Evolutionary conservation across 1,140 invertebrate genomes (phyloP), one percentile per base, ranked within the genome.

Genomic region (Carposina sasakii): DNA sequence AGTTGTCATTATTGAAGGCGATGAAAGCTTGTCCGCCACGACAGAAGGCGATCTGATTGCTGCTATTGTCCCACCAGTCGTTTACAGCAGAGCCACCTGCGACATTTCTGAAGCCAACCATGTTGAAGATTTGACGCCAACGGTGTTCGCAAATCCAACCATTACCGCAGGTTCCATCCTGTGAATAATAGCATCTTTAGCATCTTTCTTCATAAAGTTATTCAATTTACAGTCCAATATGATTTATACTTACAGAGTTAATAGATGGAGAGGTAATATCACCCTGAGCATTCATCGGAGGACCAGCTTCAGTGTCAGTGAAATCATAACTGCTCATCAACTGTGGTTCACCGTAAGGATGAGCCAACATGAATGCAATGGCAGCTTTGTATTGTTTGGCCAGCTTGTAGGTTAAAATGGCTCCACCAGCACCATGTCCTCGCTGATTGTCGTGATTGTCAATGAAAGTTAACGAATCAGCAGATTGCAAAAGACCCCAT

Each of bases 131-230:
- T 66, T 92, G 89, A 3, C 89, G 79, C 94, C 94, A 96, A 16
- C 94, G 88, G 75, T 97, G 95, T 76, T 97, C 95, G 68, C 96
- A 97, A 0, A 96, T 78, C 94, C 94, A 97, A 1, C 93, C 94
- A 61, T 91, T 90, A 0, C 86, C 88, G 61, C 95, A 97, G 1
- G 82, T 87, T 1, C 88, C 85, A 58, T 94, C 88, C 84, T 86
- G 17, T 36, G 26, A 30, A 33, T 4, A 13, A 13, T 37, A 41
- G 26, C 23, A 47, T 23, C n/a, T 13, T 28, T 15, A 34, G 21
- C 9, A 33, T 17, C n/a, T n/a, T n/a, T n/a, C n/a, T n/a, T n/a
- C n/a, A n/a, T n/a, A n/a, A n/a, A n/a, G n/a, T n/a, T n/a, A n/a
- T n/a, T n/a, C n/a, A n/a, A n/a, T n/a, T n/a, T n/a, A n/a, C n/a